Percentiles rank a stretch among this genome's conserved stretches.
These are phyloP conservation scores for Drosophila nigritarsus DNA, from an alignment of 2,888 invertebrate species.

Conservation along the genomic window DNA sequence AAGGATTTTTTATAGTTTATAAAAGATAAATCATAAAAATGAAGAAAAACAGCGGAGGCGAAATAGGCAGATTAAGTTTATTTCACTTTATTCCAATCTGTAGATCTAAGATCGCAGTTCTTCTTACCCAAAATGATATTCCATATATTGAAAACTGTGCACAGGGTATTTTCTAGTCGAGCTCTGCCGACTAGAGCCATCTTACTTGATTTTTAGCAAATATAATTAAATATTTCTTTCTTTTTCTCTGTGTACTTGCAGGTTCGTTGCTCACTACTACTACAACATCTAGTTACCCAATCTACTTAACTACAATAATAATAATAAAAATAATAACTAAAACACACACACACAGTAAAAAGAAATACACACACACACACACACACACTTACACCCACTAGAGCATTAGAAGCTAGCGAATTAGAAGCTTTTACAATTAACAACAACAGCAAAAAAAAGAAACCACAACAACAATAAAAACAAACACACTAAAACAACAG, in stretches of 20 bases:
- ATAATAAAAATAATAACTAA: constrained; percentile 35
- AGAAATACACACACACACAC: constrained; percentile 20
- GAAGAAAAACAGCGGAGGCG: too few relatives aligned
- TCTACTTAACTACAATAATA: constrained; percentile 56
- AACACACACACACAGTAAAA: constrained; percentile 30
- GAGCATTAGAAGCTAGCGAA: constrained; percentile 9
- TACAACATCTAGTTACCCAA: constrained; percentile 48
- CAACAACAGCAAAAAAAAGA: background rate
- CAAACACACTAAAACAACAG: constrained; percentile 29
- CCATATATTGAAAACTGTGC: background rate
- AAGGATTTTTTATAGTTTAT: too few relatives aligned
- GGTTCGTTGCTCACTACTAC: constrained; percentile 65
- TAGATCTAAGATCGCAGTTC: background rate
- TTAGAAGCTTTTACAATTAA: constrained; percentile 13
- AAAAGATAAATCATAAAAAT: too few relatives aligned
- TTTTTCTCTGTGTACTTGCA: constrained; percentile 46
- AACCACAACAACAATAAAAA: constrained; percentile 39
- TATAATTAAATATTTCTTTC: background rate
- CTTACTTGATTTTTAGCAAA: background rate
- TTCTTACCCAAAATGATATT: background rate
- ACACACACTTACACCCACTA: constrained; percentile 27
- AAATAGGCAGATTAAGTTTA: too few relatives aligned
- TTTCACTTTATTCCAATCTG: too few relatives aligned
- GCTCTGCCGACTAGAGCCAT: background rate
- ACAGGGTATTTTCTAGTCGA: background rate